Conservation (phyloP, 2,113 vertebrate species). For the Falcunculus frontatus region DNA sequence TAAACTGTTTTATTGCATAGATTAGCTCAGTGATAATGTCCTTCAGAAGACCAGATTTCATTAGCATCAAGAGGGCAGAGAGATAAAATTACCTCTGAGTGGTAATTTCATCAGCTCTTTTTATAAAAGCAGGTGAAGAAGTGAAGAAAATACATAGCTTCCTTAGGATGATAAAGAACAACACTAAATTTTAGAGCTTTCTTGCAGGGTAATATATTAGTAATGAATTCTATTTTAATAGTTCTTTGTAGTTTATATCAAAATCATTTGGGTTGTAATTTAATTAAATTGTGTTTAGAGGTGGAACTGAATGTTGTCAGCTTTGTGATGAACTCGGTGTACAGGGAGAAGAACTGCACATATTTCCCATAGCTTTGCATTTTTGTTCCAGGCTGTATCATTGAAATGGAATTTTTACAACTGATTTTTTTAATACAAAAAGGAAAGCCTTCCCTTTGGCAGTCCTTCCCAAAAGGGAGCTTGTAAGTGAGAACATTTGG, state of each 20-base stretch:
- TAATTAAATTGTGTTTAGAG: not conserved
- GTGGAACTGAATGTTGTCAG: not conserved
- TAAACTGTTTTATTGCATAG: not conserved
- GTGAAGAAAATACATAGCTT: not conserved
- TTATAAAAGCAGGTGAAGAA: not conserved
- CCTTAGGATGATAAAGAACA: not conserved
- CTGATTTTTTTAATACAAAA: not conserved
- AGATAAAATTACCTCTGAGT: not conserved
- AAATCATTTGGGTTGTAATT: not conserved
- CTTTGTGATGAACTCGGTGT: not conserved
- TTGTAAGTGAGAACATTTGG: slow-evolving; percentile 34
- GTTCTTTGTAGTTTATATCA: not conserved
- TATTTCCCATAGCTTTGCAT: not conserved
- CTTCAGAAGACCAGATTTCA: not conserved
- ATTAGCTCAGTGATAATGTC: not conserved
- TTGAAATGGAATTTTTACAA: not conserved
- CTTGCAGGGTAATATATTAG: not conserved
- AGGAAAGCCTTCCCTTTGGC: slow-evolving; percentile 24
- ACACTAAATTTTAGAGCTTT: not conserved
- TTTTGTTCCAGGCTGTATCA: slow-evolving; percentile 6
- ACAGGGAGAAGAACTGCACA: not conserved
- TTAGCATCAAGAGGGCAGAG: not conserved
- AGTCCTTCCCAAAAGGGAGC: not conserved
- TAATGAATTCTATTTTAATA: not conserved
- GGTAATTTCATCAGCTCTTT: not conserved